Evolutionary conservation across 2,888 invertebrate genomes (phyloP), one percentile per base, ranked within the genome.

Genomic region (Lepetodrilus schrolli): DNA sequence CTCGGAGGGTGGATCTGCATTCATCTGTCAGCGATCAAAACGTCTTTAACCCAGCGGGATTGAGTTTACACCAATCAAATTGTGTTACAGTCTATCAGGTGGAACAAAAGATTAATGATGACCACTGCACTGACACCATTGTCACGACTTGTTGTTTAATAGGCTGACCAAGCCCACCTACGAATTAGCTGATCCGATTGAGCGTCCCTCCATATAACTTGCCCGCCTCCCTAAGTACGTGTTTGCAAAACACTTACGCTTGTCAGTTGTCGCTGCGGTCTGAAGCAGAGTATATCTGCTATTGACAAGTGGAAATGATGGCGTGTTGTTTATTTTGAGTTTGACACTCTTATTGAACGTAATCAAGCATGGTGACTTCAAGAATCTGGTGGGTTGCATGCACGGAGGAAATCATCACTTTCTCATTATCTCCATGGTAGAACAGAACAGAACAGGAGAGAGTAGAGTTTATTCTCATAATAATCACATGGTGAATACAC

Each of bases 41-140:
- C 58, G 58, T 58, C 58, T 58, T 58, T 58, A 58, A 58, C 58
- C 4, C 58, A 58, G 58, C 58, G 34, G 58, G 58, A 7, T 58
- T 34, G 58, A 58, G 58, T 58, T 58, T 58, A 58, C 58, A 58
- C 58, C 58, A 58, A 58, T 58, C 58, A 58, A 23, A 13, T 10
- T 26, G 26, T 30, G 58, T 58, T 58, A 26, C 58, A 30, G 58
- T 30, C 30, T 26, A 58, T 58, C 58, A 58, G 34, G 34, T 58
- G 30, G 58, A 58, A 58, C 58, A 58, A 58, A 58, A 34, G 17
- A 58, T 58, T 58, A 34, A 58, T 58, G 58, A 58, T 58, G 58
- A 58, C 58, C 30, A 58, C 58, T 34, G 30, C 30, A 58, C 26
- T 58, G 58, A 58, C 58, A 58, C 58, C 17, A 58, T 58, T 58